Percentiles rank a stretch among this genome's conserved stretches.
phyloP scores from a whole-genome alignment of 2,113 vertebrate species.

The Protobothrops mucrosquamatus region DNA sequence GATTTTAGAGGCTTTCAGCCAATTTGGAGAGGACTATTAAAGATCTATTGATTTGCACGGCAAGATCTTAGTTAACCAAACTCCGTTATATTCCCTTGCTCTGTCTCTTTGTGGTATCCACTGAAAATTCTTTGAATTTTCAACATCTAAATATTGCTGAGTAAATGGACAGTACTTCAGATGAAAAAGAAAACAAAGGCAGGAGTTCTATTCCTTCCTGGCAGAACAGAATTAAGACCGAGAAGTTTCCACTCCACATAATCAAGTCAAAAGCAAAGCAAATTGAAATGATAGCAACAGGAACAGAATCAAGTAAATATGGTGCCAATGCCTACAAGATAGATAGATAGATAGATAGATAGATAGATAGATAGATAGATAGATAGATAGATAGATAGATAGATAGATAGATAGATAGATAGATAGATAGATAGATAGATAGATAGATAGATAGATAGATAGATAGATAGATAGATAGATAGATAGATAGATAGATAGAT shows the following conservation, averaged over 20 bases:
- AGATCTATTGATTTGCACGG: neutral
- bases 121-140: constrained; percentile 13
- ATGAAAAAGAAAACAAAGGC: neutral
- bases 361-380: too few species aligned
- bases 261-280: neutral
- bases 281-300: neutral
- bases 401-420: too few species aligned
- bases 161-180: neutral
- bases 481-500: too few species aligned
- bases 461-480: too few species aligned
- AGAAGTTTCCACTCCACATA: neutral
- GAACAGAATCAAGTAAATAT: neutral
- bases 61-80: neutral
- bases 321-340: neutral
- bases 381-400: too few species aligned
- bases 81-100: neutral
- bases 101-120: neutral
- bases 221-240: neutral
- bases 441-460: too few species aligned
- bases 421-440: too few species aligned
- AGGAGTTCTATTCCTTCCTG: neutral
- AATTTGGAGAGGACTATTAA: constrained; percentile 8
- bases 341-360: neutral
- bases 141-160: neutral
- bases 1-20: constrained; percentile 16